Evolutionary conservation across 2,888 invertebrate species (phyloP), one percentile per base, ranked within the genome.

Genomic region (Leucoma salicis): DNA sequence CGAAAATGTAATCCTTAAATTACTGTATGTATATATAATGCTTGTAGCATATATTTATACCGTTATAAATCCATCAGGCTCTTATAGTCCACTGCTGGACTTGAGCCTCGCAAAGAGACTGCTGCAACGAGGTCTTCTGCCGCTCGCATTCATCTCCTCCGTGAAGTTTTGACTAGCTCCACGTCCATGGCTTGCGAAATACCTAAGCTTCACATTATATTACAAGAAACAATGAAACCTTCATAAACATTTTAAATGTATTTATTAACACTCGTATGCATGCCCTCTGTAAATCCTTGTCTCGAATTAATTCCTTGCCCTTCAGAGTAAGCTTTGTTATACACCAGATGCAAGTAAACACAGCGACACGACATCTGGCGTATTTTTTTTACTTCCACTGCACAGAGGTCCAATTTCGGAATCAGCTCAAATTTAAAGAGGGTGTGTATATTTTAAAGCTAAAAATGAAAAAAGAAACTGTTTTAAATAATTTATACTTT

Each of bases 321-420:
- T 59, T 78, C 77, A 85, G 70, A 78, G 73, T 73, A 60, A 69
- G 78, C 82, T 78, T 85, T 87, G 85, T 88, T 82, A 78, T 69
- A 75, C 64, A 74, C 68, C 84, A 84, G 82, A 82, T 82, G 87
- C 79, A 85, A 78, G 84, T 82, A 82, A 86, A 82, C 82, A 82
- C 78, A 68, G 73, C 71, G 70, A 63, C 59, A 63, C 78, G 56
- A 86, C 88, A 88, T 88, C 86, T 88, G 88, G 82, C 70, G 44
- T 73, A 73, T 76, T 83, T 87, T 85, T 87, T 87, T 86, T 82
- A 71, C 64, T 82, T 77, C 76, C 74, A 78, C 68, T 70, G 57
- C 27, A 68, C 64, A 55, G 55, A 59, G 60, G 67, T 57, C 53
- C 60, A 49, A 76, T 76, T 68, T 57, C 62, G 39, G 47, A 50